phyloP scores from a whole-genome alignment of 2,888 invertebrate genomes.

The Cryptophagus acutangulus region DNA sequence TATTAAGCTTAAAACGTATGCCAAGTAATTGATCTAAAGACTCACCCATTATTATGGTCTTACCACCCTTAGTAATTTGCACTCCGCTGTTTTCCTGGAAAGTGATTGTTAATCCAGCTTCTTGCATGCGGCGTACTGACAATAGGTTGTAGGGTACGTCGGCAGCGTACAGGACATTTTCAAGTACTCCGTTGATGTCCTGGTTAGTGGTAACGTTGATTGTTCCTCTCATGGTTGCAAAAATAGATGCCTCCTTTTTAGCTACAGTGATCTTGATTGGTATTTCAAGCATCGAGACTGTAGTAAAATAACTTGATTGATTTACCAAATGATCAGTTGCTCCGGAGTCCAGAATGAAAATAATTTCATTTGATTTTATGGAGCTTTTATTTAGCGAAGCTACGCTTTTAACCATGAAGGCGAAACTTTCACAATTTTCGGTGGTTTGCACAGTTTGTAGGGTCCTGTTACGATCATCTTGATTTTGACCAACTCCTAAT shows the following conservation, averaged over 20 bases:
- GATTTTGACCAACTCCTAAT: not conserved
- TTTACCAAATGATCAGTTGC: slow-evolving; percentile 25
- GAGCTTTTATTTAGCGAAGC: not conserved
- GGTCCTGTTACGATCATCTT: not conserved
- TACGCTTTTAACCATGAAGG: slow-evolving; percentile 8
- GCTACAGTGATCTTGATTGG: slow-evolving; percentile 17
- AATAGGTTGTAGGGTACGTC: slow-evolving; percentile 35
- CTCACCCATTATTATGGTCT: slow-evolving; percentile 12
- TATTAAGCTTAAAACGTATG: slow-evolving; percentile 7
- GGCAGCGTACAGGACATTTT: slow-evolving; percentile 32
- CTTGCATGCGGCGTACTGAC: slow-evolving; percentile 26
- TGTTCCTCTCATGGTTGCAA: slow-evolving; percentile 8
- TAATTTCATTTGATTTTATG: too few relatives aligned
- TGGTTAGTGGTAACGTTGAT: slow-evolving; percentile 30
- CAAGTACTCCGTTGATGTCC: slow-evolving; percentile 19
- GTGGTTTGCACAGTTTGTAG: too few relatives aligned
- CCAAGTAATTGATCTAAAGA: slow-evolving; percentile 6
- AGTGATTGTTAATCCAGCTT: slow-evolving; percentile 16
- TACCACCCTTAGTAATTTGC: slow-evolving; percentile 11
- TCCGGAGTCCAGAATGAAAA: slow-evolving; percentile 23
- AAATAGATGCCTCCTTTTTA: slow-evolving; percentile 11
- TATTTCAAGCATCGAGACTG: slow-evolving; percentile 23
- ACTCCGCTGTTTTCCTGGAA: slow-evolving; percentile 15
- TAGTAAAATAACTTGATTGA: slow-evolving; percentile 19
- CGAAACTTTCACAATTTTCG: slow-evolving; percentile 10